A percentile compares a stretch with the other conserved stretches of the same genome.
These are phyloP conservation scores for Hippocampus zosterae DNA, from an alignment of 2,113 vertebrate genomes.

Conservation along the genomic window DNA sequence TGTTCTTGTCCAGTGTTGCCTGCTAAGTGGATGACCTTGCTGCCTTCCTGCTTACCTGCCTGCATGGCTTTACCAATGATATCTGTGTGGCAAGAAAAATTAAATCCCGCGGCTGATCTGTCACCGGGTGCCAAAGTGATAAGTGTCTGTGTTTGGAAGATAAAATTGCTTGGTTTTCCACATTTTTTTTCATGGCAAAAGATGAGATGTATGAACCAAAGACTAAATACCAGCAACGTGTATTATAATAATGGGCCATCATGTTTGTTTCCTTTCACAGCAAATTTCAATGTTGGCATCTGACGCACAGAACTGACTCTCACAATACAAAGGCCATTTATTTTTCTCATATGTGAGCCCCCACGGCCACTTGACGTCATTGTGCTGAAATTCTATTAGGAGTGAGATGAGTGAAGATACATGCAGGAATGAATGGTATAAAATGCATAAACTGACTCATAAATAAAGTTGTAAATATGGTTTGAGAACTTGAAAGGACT, in stretches of 20 bases:
- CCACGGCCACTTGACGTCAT: slow-evolving; percentile 23
- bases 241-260: background rate
- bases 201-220: background rate
- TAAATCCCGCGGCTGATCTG: slow-evolving; percentile 14
- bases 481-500: slow-evolving; percentile 11
- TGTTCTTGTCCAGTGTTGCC: background rate
- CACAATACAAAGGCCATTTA: slow-evolving; percentile 26
- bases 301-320: slow-evolving; percentile 28
- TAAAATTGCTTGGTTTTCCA: slow-evolving; percentile 33
- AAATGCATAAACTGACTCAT: slow-evolving; percentile 35
- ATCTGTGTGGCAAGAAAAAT: background rate
- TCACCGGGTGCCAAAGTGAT: slow-evolving; percentile 33
- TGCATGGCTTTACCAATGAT: no score
- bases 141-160: slow-evolving; percentile 34
- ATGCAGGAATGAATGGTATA: slow-evolving; percentile 39
- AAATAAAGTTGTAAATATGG: slow-evolving; percentile 37
- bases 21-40: background rate
- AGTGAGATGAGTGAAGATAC: slow-evolving; percentile 41
- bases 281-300: slow-evolving; percentile 19
- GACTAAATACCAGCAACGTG: background rate
- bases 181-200: slow-evolving; percentile 11
- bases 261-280: background rate
- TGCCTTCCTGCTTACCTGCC: background rate
- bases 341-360: slow-evolving; percentile 1
- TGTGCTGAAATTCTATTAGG: slow-evolving; percentile 52